These are phyloP conservation scores for Buphagus erythrorhynchus DNA, from an alignment of 2,797 vertebrate species.

Conservation along the genomic window DNA sequence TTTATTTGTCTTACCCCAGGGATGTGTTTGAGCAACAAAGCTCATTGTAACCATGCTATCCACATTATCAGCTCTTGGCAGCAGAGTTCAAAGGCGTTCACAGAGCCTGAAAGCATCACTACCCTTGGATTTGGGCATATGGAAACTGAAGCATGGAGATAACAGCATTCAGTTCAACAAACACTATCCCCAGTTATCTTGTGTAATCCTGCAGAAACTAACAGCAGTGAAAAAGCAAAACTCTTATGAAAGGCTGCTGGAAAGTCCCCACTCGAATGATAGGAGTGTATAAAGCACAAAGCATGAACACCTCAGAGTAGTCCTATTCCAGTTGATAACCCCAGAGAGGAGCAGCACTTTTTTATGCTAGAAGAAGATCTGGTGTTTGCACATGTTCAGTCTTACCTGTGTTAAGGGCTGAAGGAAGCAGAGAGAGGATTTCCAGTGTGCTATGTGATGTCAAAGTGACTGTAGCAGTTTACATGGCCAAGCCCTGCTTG, in stretches of 20 bases:
- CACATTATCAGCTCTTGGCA: background rate
- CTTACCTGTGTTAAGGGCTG: background rate
- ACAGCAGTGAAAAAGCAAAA: background rate
- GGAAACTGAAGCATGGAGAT: background rate
- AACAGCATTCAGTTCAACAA: background rate
- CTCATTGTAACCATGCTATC: background rate
- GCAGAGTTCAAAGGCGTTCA: background rate
- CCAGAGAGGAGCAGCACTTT: background rate
- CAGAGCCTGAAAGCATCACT: background rate
- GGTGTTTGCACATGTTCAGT: background rate
- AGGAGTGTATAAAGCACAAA: background rate
- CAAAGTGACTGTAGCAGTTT: background rate
- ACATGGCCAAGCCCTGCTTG: fast-evolving
- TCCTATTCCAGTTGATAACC: background rate
- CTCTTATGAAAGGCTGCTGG: background rate
- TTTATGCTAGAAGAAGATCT: background rate
- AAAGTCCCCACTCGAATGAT: background rate
- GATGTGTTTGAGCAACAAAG: background rate
- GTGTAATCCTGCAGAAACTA: background rate
- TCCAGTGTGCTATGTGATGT: background rate
- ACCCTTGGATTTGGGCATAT: background rate
- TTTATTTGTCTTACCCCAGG: background rate
- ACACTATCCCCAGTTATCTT: background rate
- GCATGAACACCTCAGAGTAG: background rate
- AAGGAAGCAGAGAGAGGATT: background rate